Percentiles rank a stretch among this genome's conserved stretches.
phyloP scores from a whole-genome alignment of 1,140 invertebrate genomes.

The Batillaria attramentaria region DNA sequence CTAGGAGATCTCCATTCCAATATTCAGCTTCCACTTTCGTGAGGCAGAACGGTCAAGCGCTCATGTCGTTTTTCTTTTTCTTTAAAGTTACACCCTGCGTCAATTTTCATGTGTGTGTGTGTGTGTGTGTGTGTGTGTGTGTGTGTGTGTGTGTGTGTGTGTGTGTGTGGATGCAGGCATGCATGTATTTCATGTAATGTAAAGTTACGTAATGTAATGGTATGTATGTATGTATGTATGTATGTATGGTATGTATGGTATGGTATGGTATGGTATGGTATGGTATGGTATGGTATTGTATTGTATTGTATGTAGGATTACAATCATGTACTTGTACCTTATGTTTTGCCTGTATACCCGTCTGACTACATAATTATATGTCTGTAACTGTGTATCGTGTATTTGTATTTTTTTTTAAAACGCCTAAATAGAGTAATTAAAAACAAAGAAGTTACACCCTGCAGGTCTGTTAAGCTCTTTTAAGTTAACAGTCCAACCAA shows the following conservation, averaged over 20 bases:
- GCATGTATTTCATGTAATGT: not conserved
- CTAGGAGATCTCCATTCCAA: no score
- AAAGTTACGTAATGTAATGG: not conserved
- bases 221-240: not conserved
- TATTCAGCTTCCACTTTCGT: no score
- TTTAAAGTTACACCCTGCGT: not conserved
- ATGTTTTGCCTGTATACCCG: not conserved
- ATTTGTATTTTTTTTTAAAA: no score
- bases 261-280: not conserved
- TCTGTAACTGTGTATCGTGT: no score
- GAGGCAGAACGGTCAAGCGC: no score
- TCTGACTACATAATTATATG: no score
- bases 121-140: not conserved
- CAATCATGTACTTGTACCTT: not conserved
- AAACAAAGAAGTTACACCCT: no score
- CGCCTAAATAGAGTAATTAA: no score
- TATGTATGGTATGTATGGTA: not conserved
- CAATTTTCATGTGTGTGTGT: not conserved
- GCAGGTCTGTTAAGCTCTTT: no score
- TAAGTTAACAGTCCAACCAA: no score
- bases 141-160: constrained; percentile 10
- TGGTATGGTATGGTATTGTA: not conserved
- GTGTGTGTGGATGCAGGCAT: constrained; percentile 6
- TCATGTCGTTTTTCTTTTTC: no score
- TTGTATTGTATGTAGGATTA: not conserved